These are phyloP conservation scores for Kryptopterus vitreolus DNA, from an alignment of 2,797 vertebrate genomes.

Conservation along the genomic window DNA sequence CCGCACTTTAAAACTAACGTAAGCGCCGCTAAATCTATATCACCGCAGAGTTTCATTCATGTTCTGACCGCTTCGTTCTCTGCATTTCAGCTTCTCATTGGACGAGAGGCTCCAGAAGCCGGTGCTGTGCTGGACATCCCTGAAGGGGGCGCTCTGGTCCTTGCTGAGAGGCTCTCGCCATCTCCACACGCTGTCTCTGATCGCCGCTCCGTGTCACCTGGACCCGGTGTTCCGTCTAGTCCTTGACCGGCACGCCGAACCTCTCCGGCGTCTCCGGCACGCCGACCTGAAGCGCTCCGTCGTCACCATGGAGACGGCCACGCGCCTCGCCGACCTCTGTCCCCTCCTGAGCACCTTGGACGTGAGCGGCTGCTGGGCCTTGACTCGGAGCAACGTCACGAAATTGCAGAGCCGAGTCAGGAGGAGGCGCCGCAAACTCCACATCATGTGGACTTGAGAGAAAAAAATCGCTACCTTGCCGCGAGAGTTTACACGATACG, in stretches of 20 bases:
- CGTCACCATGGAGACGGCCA: slow-evolving; percentile 61
- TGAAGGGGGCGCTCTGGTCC: slow-evolving; percentile 65
- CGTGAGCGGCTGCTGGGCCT: slow-evolving; percentile 69
- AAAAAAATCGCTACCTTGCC: too few relatives aligned
- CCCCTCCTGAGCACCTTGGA: slow-evolving; percentile 63
- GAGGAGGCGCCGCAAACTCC: slow-evolving; percentile 45
- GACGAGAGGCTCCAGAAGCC: slow-evolving; percentile 64
- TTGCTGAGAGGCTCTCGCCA: slow-evolving; percentile 66
- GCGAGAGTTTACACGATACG: neutral
- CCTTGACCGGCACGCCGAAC: slow-evolving; percentile 27
- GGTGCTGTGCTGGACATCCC: slow-evolving; percentile 51
- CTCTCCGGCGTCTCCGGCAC: slow-evolving; percentile 49
- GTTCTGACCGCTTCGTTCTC: neutral
- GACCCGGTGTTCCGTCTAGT: slow-evolving; percentile 62
- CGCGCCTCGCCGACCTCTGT: slow-evolving; percentile 55
- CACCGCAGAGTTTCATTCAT: neutral
- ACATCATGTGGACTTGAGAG: slow-evolving; percentile 48
- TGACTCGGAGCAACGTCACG: slow-evolving; percentile 54
- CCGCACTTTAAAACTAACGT: slow-evolving; percentile 68
- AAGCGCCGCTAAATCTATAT: slow-evolving; percentile 32
- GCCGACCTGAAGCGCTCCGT: slow-evolving; percentile 66
- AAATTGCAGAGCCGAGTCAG: slow-evolving; percentile 45
- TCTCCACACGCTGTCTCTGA: slow-evolving; percentile 70
- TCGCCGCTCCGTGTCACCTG: slow-evolving; percentile 72
- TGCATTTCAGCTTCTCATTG: slow-evolving; percentile 67